Evolutionary conservation across 2,113 vertebrate species (phyloP), one percentile per base, ranked within the genome.

Genomic region (Semicossyphus pulcher): DNA sequence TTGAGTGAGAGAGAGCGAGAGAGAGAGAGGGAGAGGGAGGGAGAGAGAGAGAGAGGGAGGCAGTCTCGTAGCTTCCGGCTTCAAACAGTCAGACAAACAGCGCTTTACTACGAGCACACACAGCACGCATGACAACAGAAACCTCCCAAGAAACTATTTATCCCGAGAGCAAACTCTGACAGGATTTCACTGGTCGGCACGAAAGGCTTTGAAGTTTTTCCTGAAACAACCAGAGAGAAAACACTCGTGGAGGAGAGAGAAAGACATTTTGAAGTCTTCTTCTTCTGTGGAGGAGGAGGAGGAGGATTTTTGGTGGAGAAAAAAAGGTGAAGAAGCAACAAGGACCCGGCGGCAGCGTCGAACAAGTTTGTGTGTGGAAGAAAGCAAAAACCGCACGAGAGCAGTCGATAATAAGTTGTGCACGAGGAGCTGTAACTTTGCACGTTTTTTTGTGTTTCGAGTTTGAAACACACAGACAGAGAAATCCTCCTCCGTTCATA

Each of bases 61-160:
- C 21, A 34, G 58, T 62, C 28, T 57, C 1, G 73, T 70, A 66
- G 84, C 86, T 89, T 91, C 88, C 89, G 86, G 83, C 83, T 88
- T 91, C 58, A 72, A 25, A 61, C 73, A 26, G 41, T 20, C 64
- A 78, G 61, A 73, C 67, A 76, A 65, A 74, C 72, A 59, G 60
- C 61, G 79, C 81, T 66, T 83, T 77, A 86, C 87, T 84, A 87
- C 76, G 36, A 62, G 14, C 74, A 31, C 53, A 32, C 73, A 72
- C 75, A 7, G 41, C 83, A 80, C 51, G 51, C 71, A 73, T 85
- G 85, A 76, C 78, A 86, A 76, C 78, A 84, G 37, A 76, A 80
- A 75, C 44, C 72, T 73, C 51, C 31, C 11, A 1, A 65, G 21
- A 59, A 78, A 62, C 32, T 21, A 16, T 53, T 54, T 31, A 16